phyloP scores from a whole-genome alignment of 2,888 invertebrate species.

The Salpingus planirostris region DNA sequence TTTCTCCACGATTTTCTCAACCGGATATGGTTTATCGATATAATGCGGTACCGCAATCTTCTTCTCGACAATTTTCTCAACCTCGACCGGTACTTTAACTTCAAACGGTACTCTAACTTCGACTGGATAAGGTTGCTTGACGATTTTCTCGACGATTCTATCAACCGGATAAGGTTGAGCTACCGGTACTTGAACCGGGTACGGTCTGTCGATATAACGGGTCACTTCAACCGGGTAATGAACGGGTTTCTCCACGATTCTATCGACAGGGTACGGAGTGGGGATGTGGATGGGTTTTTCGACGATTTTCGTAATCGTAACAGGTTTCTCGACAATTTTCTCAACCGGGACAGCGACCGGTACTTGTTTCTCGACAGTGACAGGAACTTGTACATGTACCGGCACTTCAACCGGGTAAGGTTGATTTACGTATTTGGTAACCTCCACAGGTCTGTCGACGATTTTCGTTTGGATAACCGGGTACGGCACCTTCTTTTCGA shows the following conservation, averaged over 20 bases:
- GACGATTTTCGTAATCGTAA: conserved; percentile 29
- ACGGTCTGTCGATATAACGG: conserved; percentile 45
- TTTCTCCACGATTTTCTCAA: conserved; percentile 36
- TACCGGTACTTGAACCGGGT: conserved; percentile 32
- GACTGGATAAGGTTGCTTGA: conserved; percentile 39
- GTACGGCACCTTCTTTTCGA: conserved; percentile 38
- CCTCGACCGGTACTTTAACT: conserved; percentile 44
- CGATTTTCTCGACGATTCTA: conserved; percentile 24
- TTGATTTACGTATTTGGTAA: conserved; percentile 40
- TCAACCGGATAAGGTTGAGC: conserved; percentile 33
- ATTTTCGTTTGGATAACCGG: conserved; percentile 16
- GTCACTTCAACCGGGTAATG: conserved; percentile 46
- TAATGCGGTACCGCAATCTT: conserved; percentile 48
- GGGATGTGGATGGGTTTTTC: conserved; percentile 31
- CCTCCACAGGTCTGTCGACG: conserved; percentile 36
- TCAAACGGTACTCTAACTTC: conserved; percentile 36
- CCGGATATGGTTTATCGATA: conserved; percentile 45
- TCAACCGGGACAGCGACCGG: conserved; percentile 22
- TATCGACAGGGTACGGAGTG: conserved; percentile 44
- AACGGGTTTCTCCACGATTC: conserved; percentile 42
- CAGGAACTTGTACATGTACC: conserved; percentile 28
- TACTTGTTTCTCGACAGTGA: conserved; percentile 25
- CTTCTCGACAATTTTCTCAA: conserved; percentile 52
- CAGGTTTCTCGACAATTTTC: conserved; percentile 41
- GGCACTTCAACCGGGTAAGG: conserved; percentile 38